Evolutionary conservation across 2,113 vertebrate genomes (phyloP), one percentile per base, ranked within the genome.

Genomic region (Trematocara marginatum): DNA sequence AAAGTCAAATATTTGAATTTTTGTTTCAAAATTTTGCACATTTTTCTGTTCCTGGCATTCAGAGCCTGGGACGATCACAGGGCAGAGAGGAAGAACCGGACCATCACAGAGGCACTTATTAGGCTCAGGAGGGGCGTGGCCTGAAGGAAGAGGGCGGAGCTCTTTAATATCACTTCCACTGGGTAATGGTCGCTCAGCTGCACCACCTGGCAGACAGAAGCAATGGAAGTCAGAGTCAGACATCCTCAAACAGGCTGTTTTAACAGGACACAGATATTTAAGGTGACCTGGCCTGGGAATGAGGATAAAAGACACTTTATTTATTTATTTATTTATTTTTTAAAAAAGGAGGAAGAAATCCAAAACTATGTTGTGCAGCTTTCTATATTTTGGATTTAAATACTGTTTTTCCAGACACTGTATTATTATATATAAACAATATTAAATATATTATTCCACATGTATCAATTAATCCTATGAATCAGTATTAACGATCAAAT

Each of bases 81-180:
- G 53, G 61, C 10, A 1, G 74, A 34, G 56, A 86, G 38, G 47
- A 89, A 34, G 45, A 5, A 69, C 47, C 29, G 56, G 18, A 76
- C 0, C 2, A 87, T 31, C 4, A 11, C 54, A 40, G 78, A 53
- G n/a, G 78, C 6, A 7, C 34, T 6, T 38, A 92, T 52, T 31
- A 94, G 81, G 69, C 69, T 7, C 18, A 86, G 66, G 47, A 91
- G 81, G 82, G 90, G 84, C 18, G 54, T 84, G 66, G 88, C 54
- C 85, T 92, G 90, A 5, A 82, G 81, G 5, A 80, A 64, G 6
- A 16, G 74, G 66, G 78, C 83, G 3, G 91, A 84, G 83, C 86
- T 74, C 64, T 88, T 93, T 2, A 95, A 90, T 2, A 0, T 57
- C 78, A 95, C 92, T 83, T 92, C 89, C 4, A 95, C 20, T 13